Conservation (phyloP, 2,113 vertebrate species). For the Sinosuthora webbiana region DNA sequence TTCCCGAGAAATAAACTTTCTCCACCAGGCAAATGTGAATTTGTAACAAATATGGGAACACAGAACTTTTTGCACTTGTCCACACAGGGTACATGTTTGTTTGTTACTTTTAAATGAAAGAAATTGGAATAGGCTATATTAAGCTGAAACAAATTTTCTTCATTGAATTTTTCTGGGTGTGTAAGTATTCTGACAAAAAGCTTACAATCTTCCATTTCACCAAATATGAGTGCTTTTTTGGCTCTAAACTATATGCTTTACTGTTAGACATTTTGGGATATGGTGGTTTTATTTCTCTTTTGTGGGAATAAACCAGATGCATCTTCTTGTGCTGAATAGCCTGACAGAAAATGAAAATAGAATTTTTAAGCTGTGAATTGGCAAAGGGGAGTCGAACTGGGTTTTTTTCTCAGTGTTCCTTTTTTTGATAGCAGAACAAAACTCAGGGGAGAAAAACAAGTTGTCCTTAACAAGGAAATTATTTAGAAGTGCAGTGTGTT, state of each 20-base stretch:
- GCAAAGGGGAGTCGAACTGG: neutral
- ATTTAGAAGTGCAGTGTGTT: conserved; percentile 59
- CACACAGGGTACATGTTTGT: neutral
- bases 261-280: conserved; percentile 15
- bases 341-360: neutral
- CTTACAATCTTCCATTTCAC: neutral
- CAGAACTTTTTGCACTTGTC: neutral
- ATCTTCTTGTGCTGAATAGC: neutral
- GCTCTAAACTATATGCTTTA: conserved; percentile 9
- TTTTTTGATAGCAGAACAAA: conserved; percentile 37
- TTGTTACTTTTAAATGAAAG: neutral
- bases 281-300: conserved; percentile 32
- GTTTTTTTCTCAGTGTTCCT: neutral
- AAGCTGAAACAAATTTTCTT: neutral
- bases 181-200: neutral
- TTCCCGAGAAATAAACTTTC: neutral
- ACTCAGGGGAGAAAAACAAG: neutral
- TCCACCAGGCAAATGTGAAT: neutral
- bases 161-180: neutral
- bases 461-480: conserved; percentile 56
- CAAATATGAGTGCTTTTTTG: neutral
- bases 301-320: conserved; percentile 4
- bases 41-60: neutral
- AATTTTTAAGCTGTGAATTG: neutral
- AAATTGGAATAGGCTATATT: neutral